Evolutionary conservation across 1,140 invertebrate species (phyloP).

Genomic region (Acromyrmex heyeri): DNA sequence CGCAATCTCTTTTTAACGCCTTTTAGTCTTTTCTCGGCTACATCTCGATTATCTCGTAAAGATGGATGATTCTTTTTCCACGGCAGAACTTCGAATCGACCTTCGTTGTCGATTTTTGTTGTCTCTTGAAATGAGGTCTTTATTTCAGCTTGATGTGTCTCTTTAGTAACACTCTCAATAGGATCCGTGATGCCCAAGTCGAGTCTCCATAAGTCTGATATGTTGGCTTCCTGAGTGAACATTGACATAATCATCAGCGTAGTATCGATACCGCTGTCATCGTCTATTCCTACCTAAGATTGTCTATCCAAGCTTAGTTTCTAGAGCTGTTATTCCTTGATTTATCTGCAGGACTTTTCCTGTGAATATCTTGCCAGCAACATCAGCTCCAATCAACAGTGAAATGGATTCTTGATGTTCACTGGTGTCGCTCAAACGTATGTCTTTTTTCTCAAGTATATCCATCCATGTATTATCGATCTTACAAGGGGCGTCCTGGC

Average conservation of each 20-base stretch:
- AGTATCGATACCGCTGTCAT: background rate
- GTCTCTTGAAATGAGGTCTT: no score
- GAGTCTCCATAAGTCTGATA: no score
- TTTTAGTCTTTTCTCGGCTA: no score
- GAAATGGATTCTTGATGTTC: no score
- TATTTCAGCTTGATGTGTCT: no score
- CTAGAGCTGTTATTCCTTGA: constrained; percentile 70
- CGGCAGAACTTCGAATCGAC: no score
- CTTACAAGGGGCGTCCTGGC: constrained; percentile 27
- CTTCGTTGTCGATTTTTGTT: no score
- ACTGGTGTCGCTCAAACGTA: background rate
- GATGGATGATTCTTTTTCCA: no score
- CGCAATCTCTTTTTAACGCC: no score
- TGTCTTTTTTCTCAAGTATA: background rate
- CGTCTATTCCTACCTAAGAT: constrained; percentile 67
- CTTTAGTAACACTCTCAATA: background rate
- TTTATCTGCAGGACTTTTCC: constrained; percentile 62
- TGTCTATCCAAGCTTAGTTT: constrained; percentile 78
- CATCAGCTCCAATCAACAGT: constrained; percentile 75
- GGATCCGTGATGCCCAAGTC: no score
- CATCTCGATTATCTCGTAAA: no score
- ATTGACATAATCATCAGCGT: background rate
- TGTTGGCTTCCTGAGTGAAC: background rate
- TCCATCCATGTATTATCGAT: constrained; percentile 20
- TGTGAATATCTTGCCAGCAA: constrained; percentile 77